Conservation (phyloP, 2,888 invertebrate genomes). For the Nebria salina region DNA sequence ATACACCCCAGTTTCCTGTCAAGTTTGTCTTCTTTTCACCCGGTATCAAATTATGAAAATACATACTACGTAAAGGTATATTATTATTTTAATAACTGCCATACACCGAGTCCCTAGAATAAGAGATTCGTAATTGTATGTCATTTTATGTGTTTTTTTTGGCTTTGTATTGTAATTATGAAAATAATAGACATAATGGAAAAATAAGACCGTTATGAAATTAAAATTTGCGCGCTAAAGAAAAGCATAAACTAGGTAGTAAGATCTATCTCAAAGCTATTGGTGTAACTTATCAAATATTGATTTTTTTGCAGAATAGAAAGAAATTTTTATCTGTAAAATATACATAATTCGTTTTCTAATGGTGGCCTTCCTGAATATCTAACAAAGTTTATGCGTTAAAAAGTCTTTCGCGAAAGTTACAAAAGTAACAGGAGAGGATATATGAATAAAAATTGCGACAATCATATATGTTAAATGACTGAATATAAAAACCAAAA, state of each 20-base stretch:
- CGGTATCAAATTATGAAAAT: neutral
- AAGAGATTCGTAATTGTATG: neutral
- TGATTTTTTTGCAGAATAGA: too few species aligned
- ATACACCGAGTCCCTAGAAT: neutral
- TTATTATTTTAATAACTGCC: neutral
- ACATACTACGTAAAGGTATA: neutral
- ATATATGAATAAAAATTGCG: neutral
- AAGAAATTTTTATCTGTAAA: too few species aligned
- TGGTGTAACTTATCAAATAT: too few species aligned
- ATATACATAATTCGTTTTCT: neutral
- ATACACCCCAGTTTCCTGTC: neutral
- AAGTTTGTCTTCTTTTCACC: neutral
- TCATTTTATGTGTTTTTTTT: neutral
- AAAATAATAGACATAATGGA: neutral
- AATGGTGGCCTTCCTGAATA: neutral
- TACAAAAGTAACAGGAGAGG: neutral
- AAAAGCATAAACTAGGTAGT: neutral
- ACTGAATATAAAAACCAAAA: neutral
- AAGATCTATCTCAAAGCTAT: neutral
- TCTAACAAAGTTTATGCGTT: neutral
- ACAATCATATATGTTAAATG: neutral
- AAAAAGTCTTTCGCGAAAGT: neutral
- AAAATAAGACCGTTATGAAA: neutral
- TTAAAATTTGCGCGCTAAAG: neutral
- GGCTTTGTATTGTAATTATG: neutral